A percentile compares a stretch with the other conserved stretches of the same genome.
phyloP scores from a whole-genome alignment of 2,888 invertebrate genomes.

The Tipula helvola region DNA sequence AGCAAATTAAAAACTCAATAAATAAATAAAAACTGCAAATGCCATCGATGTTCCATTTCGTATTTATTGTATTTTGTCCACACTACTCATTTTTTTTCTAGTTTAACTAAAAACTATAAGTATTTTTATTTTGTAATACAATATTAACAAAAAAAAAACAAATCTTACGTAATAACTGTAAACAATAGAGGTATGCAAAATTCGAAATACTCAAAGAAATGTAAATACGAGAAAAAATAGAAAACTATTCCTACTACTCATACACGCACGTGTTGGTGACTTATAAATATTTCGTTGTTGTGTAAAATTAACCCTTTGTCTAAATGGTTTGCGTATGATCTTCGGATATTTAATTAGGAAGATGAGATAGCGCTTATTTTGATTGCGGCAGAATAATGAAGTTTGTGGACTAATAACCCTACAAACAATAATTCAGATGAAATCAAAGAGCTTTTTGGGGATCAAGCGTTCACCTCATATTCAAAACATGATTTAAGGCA shows the following conservation, averaged over 20 bases:
- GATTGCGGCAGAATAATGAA: too few relatives aligned
- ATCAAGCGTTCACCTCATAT: too few relatives aligned
- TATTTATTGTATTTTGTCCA: background rate
- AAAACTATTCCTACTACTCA: background rate
- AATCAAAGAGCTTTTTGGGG: too few relatives aligned
- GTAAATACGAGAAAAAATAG: background rate
- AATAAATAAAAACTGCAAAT: background rate
- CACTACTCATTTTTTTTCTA: background rate
- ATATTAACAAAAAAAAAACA: background rate
- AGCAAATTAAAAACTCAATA: background rate
- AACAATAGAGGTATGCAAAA: background rate
- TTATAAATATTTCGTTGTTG: background rate
- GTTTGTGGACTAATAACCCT: too few relatives aligned
- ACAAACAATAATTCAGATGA: too few relatives aligned
- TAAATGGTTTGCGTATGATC: too few relatives aligned
- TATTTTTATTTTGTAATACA: background rate
- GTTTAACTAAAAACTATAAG: background rate
- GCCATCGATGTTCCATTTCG: background rate
- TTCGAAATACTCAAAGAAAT: background rate
- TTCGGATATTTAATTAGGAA: too few relatives aligned
- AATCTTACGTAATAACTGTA: background rate
- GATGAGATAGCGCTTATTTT: too few relatives aligned
- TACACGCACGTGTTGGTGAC: background rate
- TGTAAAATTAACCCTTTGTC: background rate
- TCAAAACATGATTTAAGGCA: too few relatives aligned